Conservation (phyloP, 64 coral and sea anemone genomes). For the Montipora foliosa region DNA sequence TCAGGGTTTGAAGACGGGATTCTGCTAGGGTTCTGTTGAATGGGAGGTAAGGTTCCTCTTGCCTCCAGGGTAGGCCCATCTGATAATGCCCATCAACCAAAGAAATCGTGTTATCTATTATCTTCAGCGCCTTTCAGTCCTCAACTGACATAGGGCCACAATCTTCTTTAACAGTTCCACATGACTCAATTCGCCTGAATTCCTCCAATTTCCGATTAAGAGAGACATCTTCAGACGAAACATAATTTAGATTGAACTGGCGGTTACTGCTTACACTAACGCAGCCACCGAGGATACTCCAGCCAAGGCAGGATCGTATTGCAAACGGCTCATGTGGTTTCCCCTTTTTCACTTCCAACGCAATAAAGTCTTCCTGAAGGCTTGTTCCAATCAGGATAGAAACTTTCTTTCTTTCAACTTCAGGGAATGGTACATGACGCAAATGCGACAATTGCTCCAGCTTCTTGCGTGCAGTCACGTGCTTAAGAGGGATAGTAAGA, state of each 20-base stretch:
- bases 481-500: constrained; percentile 32
- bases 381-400: constrained; percentile 45
- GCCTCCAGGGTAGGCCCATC: constrained; percentile 32
- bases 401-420: constrained; percentile 50
- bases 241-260: neutral
- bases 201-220: constrained; percentile 23
- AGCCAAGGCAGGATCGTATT: constrained; percentile 44
- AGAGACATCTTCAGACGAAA: neutral
- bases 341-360: constrained; percentile 27
- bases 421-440: constrained; percentile 40
- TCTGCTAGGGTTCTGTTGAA: constrained; percentile 6
- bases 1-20: neutral
- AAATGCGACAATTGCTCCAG: constrained; percentile 28
- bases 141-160: constrained; percentile 7
- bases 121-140: constrained; percentile 16
- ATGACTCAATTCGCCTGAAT: constrained; percentile 48
- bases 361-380: constrained; percentile 26
- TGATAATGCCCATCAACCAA: constrained; percentile 11
- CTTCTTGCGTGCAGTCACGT: neutral
- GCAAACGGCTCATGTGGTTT: constrained; percentile 30
- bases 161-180: neutral
- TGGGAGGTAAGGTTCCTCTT: neutral
- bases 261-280: neutral
- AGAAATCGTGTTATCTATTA: neutral
- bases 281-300: constrained; percentile 39